Base-by-base conservation (phyloP, 1,140 invertebrate species). In the Magallana gigas region DNA sequence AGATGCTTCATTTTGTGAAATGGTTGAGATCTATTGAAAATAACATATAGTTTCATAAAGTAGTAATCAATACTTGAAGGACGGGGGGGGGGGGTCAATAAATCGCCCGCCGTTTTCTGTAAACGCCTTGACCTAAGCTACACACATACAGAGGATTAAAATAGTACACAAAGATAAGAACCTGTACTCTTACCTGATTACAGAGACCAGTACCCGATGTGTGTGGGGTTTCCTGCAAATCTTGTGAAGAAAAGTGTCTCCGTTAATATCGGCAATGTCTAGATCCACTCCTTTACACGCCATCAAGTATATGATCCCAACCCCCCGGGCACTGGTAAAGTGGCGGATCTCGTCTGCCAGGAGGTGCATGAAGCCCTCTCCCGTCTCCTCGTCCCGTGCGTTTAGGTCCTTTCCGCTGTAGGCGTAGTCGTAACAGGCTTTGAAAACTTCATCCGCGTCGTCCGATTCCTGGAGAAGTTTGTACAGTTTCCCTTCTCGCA, bases 201-300 rank as follows among this genome's bases (percentile, higher is more conserved):
- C 64, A 29, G 90, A 89, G 12, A 91, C 88, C 23, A 91, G 85
- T 2, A 60, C 87, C 29, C 90, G 62, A 81, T 88, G 90, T 16
- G 89, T 81, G 29, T 88, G 85, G 11, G 90, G 89, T 29, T 87
- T 83, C 29, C 87, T 18, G 16, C 88, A 85, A 14, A 90, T 81
- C 84, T 88, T 90, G 85, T 91, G 90, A 16, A 91, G 80, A 68
- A 88, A 90, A 12, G 90, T 88, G 57, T 91, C 85, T n/a, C 90
- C 90, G 29, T 83, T 62, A 4, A 80, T 64, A 59, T 91, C 90
- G 12, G 84, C 85, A 12, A 88, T 85, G 57, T 91, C 90, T n/a
- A 89, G 14, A 58, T 91, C 90, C 6, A 91, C 58, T 56, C 89
- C 89, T 36, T 87, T 90, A 59, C 89, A 88, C 4, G 83, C 88